Percentiles rank a stretch among this genome's conserved stretches.
Conservation (phyloP, 2,113 vertebrate genomes). For the Entelurus aequoreus region DNA sequence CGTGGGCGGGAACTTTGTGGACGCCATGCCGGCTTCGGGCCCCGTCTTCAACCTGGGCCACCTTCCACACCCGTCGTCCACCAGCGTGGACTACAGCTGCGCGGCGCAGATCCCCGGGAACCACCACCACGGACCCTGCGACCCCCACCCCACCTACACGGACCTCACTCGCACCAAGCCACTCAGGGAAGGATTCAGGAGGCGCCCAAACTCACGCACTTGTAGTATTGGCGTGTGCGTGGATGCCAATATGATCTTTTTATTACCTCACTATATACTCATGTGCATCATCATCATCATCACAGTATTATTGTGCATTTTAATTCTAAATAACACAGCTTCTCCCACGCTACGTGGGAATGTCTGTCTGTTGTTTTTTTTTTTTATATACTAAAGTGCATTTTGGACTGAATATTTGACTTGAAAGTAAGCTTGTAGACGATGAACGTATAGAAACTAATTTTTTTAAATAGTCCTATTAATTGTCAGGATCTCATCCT, state of each 20-base stretch:
- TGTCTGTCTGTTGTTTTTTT: conserved; percentile 73
- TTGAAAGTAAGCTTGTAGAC: conserved; percentile 93
- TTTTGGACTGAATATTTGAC: conserved; percentile 78
- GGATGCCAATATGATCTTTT: conserved; percentile 75
- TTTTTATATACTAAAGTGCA: conserved; percentile 80
- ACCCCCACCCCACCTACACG: conserved; percentile 99
- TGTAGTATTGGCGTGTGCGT: conserved; percentile 76
- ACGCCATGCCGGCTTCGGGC: conserved; percentile 98
- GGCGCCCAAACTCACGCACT: conserved; percentile 98
- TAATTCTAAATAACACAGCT: conserved; percentile 70
- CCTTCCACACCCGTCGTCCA: conserved; percentile 96
- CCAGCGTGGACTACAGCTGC: conserved; percentile 99
- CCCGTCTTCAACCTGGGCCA: conserved; percentile 98
- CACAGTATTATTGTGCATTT: conserved; percentile 74
- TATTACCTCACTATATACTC: conserved; percentile 89
- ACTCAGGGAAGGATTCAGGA: conserved; percentile 99
- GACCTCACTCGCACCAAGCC: conserved; percentile 97
- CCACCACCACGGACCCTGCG: conserved; percentile 98
- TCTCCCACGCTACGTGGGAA: conserved; percentile 64
- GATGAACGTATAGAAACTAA: conserved; percentile 73
- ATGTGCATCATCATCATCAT: conserved; percentile 72
- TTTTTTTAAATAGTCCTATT: conserved; percentile 37
- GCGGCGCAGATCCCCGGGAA: conserved; percentile 97
- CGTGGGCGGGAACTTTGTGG: conserved; percentile 98
- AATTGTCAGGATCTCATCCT: conserved; percentile 57